A percentile compares a stretch with the other conserved stretches of the same genome.
These are phyloP conservation scores for Volucella bombylans DNA, from an alignment of 2,888 invertebrate genomes.

Conservation along the genomic window DNA sequence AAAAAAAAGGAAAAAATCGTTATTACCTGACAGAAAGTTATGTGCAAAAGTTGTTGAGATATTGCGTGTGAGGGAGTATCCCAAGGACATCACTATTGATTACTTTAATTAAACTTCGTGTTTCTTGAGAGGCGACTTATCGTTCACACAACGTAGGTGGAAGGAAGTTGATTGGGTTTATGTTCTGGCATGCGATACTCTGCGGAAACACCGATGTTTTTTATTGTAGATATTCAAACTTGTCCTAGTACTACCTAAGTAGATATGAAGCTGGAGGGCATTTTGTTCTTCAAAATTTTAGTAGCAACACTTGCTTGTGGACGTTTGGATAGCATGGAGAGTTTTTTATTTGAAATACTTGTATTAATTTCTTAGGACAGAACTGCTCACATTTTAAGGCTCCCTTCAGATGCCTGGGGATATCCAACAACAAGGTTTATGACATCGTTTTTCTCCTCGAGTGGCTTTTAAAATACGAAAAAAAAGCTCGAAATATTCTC, in stretches of 20 bases:
- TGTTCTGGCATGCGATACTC: not conserved
- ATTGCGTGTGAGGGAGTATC: conserved; percentile 1
- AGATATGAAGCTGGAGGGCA: too few species aligned
- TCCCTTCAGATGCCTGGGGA: too few species aligned
- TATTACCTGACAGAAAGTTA: conserved; percentile 64
- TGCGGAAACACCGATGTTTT: not conserved
- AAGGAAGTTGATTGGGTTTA: conserved; percentile 17
- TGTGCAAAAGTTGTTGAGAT: conserved; percentile 13
- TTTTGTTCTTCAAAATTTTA: not conserved
- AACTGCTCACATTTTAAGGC: not conserved
- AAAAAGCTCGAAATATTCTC: not conserved
- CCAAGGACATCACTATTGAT: conserved; percentile 29
- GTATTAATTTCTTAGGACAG: not conserved
- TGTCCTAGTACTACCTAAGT: not conserved
- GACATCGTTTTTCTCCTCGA: conserved; percentile 7
- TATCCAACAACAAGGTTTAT: not conserved
- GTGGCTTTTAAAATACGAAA: conserved; percentile 8
- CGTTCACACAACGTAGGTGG: not conserved
- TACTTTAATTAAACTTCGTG: conserved; percentile 63
- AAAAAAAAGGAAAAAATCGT: conserved; percentile 23
- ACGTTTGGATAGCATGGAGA: conserved; percentile 2
- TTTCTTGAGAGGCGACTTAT: not conserved
- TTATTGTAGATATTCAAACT: not conserved
- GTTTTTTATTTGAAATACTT: conserved; percentile 21
- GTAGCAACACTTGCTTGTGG: not conserved